These are phyloP conservation scores for Rynchops niger DNA, from an alignment of 2,113 vertebrate genomes.

Conservation along the genomic window DNA sequence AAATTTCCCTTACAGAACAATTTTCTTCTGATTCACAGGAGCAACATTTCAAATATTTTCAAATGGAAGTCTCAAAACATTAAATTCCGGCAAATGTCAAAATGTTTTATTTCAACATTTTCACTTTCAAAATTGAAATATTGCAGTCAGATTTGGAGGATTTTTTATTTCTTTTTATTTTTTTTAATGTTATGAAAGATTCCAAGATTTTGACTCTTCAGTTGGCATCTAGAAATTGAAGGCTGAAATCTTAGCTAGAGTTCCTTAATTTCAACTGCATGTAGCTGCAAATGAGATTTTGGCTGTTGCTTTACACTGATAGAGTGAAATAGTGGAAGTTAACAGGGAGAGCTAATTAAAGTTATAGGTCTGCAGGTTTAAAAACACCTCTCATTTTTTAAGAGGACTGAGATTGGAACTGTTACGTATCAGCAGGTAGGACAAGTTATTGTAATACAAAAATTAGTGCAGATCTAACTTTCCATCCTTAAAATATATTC, in stretches of 20 bases:
- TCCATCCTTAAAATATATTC: not conserved
- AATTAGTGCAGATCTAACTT: not conserved
- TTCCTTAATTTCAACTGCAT: not conserved
- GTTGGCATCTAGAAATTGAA: not conserved
- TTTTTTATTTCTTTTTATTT: not conserved
- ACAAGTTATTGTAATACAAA: not conserved
- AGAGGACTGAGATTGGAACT: not conserved
- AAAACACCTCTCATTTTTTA: not conserved
- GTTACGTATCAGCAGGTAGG: not conserved
- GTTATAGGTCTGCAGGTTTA: not conserved
- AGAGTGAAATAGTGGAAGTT: not conserved
- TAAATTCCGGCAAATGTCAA: not conserved
- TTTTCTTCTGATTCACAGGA: constrained; percentile 31
- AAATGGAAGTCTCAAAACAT: constrained; percentile 25
- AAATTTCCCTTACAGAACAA: not conserved
- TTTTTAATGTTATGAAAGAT: not conserved
- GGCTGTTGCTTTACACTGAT: not conserved
- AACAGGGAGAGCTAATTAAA: not conserved
- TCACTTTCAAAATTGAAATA: not conserved
- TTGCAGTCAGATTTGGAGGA: not conserved
- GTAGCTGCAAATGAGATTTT: not conserved
- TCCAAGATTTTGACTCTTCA: not conserved
- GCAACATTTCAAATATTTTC: constrained; percentile 39
- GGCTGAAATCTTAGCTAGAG: not conserved
- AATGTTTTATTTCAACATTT: not conserved